These are phyloP conservation scores for Bos taurus DNA, from an alignment of 2,113 vertebrate genomes.

Conservation along the genomic window DNA sequence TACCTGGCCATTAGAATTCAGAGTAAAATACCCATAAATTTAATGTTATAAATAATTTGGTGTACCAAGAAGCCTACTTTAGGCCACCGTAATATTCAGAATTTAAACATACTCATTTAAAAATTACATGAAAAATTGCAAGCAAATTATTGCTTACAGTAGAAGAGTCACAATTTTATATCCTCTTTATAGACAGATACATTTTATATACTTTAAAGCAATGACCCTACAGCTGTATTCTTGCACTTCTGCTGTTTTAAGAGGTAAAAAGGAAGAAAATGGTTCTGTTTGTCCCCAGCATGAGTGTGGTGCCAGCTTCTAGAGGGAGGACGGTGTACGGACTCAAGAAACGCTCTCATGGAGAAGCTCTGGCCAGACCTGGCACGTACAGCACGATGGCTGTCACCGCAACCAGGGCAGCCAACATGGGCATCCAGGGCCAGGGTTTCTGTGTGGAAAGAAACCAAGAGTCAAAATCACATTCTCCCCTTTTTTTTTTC, in stretches of 20 bases:
- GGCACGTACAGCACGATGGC: constrained; percentile 94
- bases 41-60: constrained; percentile 86
- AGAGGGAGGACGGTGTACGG: constrained; percentile 85
- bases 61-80: constrained; percentile 88
- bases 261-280: constrained; percentile 88
- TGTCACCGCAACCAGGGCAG: constrained; percentile 95
- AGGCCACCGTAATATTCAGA: constrained; percentile 88
- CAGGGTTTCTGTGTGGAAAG: constrained; percentile 92
- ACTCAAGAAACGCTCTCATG: constrained; percentile 86
- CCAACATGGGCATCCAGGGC: constrained; percentile 98
- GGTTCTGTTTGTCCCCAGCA: constrained; percentile 84
- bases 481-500: constrained; percentile 72
- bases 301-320: constrained; percentile 85
- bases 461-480: constrained; percentile 84
- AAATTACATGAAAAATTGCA: constrained; percentile 87
- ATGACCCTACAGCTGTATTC: constrained; percentile 86
- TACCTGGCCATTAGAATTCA: constrained; percentile 82
- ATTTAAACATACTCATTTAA: constrained; percentile 86
- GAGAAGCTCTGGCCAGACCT: constrained; percentile 94
- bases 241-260: constrained; percentile 84
- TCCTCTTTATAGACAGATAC: constrained; percentile 95
- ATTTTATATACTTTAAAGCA: constrained; percentile 96
- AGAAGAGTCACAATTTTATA: constrained; percentile 94
- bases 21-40: constrained; percentile 80
- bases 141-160: constrained; percentile 91